These are phyloP conservation scores for Chinchilla lanigera DNA, from an alignment of 2,113 vertebrate species.

Conservation along the genomic window DNA sequence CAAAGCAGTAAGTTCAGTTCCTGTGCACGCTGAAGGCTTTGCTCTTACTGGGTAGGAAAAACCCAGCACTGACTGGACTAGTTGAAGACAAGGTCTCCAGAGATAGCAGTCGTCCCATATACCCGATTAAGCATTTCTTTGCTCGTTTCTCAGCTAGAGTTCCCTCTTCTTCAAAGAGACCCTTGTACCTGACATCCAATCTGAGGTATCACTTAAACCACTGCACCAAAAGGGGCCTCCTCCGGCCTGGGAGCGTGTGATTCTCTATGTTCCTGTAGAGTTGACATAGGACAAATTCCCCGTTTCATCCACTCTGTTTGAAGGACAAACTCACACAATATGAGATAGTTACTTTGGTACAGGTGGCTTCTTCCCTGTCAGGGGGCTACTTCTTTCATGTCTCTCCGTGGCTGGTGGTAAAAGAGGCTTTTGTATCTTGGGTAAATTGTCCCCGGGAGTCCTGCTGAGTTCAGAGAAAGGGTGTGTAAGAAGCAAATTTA, in stretches of 20 bases:
- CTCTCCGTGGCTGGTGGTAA: constrained; percentile 84
- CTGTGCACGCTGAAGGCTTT: neutral
- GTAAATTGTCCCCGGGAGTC: constrained; percentile 81
- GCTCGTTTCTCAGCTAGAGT: neutral
- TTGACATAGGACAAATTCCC: fast-evolving
- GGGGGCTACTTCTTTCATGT: constrained; percentile 84
- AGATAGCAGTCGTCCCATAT: fast-evolving
- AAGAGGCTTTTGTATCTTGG: constrained; percentile 89
- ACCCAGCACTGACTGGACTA: neutral
- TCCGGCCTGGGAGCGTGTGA: fast-evolving
- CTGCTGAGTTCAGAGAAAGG: constrained; percentile 74
- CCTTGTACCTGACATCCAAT: neutral
- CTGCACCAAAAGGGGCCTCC: fast-evolving
- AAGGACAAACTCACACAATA: neutral
- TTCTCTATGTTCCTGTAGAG: fast-evolving
- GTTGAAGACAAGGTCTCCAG: neutral
- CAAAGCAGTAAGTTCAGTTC: neutral
- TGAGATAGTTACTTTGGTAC: constrained; percentile 70
- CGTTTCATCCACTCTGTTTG: fast-evolving
- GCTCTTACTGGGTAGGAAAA: neutral
- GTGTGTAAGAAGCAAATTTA: neutral
- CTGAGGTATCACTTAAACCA: neutral
- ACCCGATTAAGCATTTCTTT: neutral
- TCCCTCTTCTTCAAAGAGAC: neutral
- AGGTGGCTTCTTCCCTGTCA: constrained; percentile 82